Evolutionary conservation across 2,797 vertebrate species (phyloP).

Genomic region (Poecilia gillii): DNA sequence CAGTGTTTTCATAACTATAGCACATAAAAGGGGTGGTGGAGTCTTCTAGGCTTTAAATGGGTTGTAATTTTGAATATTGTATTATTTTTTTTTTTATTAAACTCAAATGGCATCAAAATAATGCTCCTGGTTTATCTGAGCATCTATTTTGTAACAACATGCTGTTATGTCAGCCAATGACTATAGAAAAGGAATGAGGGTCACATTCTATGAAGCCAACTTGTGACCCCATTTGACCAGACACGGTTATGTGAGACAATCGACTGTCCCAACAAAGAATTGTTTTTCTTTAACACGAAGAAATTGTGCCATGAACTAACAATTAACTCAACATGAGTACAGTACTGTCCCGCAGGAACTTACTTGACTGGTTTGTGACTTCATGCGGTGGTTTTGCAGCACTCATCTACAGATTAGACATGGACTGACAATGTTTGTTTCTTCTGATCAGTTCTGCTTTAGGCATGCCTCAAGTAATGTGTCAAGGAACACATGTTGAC

Average conservation of each 20-base stretch:
- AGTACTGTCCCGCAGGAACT: background rate
- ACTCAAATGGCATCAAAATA: background rate
- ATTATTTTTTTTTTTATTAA: background rate
- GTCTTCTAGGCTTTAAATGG: no score
- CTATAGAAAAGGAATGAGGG: background rate
- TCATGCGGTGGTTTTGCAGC: conserved; percentile 1
- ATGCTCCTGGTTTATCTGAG: background rate
- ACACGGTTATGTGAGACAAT: background rate
- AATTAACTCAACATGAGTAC: background rate
- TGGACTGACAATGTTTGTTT: background rate
- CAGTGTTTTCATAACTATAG: background rate
- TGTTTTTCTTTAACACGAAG: background rate
- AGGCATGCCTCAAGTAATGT: conserved; percentile 1
- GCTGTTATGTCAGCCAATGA: background rate
- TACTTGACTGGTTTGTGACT: background rate
- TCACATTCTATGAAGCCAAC: background rate
- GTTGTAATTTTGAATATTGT: background rate
- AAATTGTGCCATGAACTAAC: background rate
- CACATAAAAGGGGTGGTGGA: background rate
- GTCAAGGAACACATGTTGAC: conserved; percentile 3
- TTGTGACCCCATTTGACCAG: background rate
- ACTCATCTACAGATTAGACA: background rate
- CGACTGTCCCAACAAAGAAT: background rate
- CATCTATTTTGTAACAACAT: background rate
- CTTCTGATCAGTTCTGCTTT: conserved; percentile 28